Evolutionary conservation across 2,888 invertebrate species (phyloP).

Genomic region (Scelioninae gen. 1): DNA sequence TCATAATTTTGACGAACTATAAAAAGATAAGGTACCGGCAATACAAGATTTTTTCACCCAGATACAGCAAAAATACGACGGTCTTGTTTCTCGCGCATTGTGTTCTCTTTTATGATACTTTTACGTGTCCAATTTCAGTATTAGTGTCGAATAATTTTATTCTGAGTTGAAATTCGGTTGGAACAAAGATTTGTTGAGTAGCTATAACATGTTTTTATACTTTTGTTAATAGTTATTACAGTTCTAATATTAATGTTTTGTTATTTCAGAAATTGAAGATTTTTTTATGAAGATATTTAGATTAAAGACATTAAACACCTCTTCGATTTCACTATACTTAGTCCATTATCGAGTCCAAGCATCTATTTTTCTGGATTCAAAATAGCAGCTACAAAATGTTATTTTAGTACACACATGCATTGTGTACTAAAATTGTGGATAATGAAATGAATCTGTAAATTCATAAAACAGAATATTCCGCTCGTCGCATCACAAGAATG

Average conservation of each 20-base stretch:
- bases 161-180: too few relatives aligned
- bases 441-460: conserved; percentile 38
- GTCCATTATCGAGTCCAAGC: conserved; percentile 34
- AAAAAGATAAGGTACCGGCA: conserved; percentile 23
- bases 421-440: conserved; percentile 33
- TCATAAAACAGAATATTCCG: conserved; percentile 4
- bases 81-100: conserved; percentile 14
- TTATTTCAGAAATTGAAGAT: too few relatives aligned
- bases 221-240: too few relatives aligned
- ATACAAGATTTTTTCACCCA: conserved; percentile 25
- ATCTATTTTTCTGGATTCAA: conserved; percentile 47
- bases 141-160: conserved; percentile 15
- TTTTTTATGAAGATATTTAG: too few relatives aligned
- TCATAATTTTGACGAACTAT: conserved; percentile 36
- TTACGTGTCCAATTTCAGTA: conserved; percentile 21
- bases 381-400: conserved; percentile 45
- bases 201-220: too few relatives aligned
- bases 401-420: conserved; percentile 42
- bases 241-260: too few relatives aligned
- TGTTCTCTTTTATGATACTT: conserved; percentile 33
- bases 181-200: too few relatives aligned
- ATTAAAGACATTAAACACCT: too few relatives aligned
- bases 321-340: conserved; percentile 19
- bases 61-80: conserved; percentile 25
- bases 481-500: background rate